phyloP scores from a whole-genome alignment of 2,888 invertebrate genomes.

The Diachrysia chrysitis region DNA sequence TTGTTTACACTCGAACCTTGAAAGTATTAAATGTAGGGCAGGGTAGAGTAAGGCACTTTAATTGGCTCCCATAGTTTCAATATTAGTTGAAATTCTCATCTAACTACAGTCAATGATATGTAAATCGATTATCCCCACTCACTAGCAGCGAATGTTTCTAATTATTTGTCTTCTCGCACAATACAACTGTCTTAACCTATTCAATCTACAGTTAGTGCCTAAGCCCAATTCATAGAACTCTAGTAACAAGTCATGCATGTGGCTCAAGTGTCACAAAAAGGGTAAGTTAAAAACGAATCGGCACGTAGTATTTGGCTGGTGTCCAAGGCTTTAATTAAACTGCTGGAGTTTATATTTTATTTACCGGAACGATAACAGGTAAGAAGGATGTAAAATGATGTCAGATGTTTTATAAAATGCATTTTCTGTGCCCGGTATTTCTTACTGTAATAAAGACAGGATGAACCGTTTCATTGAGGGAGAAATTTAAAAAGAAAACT shows the following conservation, averaged over 20 bases:
- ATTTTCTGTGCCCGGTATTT: neutral
- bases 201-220: neutral
- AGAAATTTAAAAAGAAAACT: no score
- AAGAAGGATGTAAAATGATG: neutral
- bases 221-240: neutral
- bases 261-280: neutral
- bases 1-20: slow-evolving; percentile 45
- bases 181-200: neutral
- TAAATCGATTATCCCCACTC: no score
- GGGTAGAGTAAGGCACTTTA: slow-evolving; percentile 20
- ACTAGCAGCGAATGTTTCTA: neutral
- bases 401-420: neutral
- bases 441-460: neutral
- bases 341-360: neutral
- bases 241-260: neutral
- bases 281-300: neutral
- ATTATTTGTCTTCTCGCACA: neutral
- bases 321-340: slow-evolving; percentile 1
- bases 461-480: no score
- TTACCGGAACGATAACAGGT: neutral
- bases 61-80: slow-evolving; percentile 27
- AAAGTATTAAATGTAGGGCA: slow-evolving; percentile 46
- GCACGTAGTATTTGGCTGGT: neutral
- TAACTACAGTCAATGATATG: neutral
- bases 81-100: neutral